A percentile compares a stretch with the other conserved stretches of the same genome.
These are phyloP conservation scores for Orycteropus afer DNA, from an alignment of 2,113 vertebrate species.

Conservation along the genomic window DNA sequence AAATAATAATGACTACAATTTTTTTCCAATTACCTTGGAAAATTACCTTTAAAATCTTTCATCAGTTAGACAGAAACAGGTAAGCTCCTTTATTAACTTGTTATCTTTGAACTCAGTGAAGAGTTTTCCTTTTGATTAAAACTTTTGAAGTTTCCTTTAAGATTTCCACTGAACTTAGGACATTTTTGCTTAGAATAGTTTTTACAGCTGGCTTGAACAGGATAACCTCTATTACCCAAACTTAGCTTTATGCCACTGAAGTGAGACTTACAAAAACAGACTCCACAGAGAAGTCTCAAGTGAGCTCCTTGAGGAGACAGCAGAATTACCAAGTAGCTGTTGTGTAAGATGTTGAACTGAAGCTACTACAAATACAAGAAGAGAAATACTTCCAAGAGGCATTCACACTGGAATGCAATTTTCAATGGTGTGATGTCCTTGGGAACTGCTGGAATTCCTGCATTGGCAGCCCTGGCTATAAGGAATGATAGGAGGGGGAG, in stretches of 20 bases:
- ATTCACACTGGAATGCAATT: neutral
- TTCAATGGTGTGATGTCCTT: neutral
- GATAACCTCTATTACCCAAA: neutral
- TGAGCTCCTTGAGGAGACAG: neutral
- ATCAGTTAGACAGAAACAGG: constrained; percentile 29
- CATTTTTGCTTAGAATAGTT: neutral
- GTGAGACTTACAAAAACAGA: neutral
- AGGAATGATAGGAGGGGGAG: accelerated
- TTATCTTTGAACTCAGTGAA: constrained; percentile 52
- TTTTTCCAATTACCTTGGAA: neutral
- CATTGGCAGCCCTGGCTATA: neutral
- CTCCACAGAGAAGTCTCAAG: neutral
- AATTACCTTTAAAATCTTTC: constrained; percentile 14
- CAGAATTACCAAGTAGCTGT: neutral
- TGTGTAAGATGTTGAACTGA: neutral
- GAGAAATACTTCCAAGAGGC: neutral
- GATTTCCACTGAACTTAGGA: constrained; percentile 3
- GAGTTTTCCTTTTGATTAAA: constrained; percentile 39
- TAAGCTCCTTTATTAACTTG: neutral
- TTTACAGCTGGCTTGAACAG: constrained; percentile 25
- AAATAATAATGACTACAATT: neutral
- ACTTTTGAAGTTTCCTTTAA: constrained; percentile 39
- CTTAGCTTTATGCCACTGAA: constrained; percentile 9
- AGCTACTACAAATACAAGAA: neutral
- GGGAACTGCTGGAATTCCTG: neutral